Conservation (phyloP, 2,888 invertebrate species). For the Diarsia brunnea region DNA sequence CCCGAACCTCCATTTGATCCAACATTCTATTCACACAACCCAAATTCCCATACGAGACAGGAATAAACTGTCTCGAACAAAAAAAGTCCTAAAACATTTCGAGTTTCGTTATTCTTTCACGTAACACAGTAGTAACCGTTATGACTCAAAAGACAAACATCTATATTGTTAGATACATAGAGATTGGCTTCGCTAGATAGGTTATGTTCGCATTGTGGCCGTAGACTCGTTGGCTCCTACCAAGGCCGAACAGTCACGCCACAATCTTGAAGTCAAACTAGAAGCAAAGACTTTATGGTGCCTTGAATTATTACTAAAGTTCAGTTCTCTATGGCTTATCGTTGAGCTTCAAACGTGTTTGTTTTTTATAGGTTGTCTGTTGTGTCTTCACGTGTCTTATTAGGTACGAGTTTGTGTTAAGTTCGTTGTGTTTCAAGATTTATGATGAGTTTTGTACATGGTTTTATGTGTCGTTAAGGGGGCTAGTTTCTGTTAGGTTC, state of each 20-base stretch:
- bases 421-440: constrained; percentile 3
- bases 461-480: neutral
- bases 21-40: constrained; percentile 8
- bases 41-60: constrained; percentile 9
- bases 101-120: constrained; percentile 14
- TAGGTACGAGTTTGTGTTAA: constrained; percentile 1
- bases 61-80: constrained; percentile 4
- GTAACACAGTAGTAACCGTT: constrained; percentile 36
- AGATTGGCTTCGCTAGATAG: constrained; percentile 55
- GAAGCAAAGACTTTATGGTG: constrained; percentile 33
- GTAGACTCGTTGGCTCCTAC: constrained; percentile 63
- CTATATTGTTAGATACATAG: constrained; percentile 45
- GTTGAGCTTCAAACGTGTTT: constrained; percentile 29
- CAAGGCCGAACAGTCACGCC: constrained; percentile 67
- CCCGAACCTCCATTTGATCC: neutral
- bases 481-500: neutral
- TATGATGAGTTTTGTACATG: neutral
- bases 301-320: constrained; percentile 47
- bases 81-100: neutral
- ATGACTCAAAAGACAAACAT: constrained; percentile 48
- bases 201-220: constrained; percentile 38
- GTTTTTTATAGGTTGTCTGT: constrained; percentile 37
- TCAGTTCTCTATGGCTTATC: constrained; percentile 39
- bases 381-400: neutral
- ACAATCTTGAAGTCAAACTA: constrained; percentile 42